Conservation (phyloP, 2,797 vertebrate genomes). For the Chloroceryle amazona region DNA sequence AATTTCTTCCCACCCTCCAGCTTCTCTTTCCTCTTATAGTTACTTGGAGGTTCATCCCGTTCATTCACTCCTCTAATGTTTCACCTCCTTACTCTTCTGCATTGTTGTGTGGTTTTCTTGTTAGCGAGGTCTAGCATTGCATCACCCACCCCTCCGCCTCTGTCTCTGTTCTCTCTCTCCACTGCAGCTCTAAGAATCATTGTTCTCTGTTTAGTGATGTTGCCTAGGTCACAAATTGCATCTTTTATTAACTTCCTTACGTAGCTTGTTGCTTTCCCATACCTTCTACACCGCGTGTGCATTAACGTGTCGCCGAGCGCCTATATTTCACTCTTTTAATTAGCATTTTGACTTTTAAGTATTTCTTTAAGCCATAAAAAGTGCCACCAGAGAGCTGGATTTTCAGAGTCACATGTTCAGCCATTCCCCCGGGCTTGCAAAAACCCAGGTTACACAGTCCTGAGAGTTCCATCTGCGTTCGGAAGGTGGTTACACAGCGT, state of each 20-base stretch:
- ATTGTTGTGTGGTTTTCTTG: neutral
- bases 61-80: neutral
- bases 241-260: neutral
- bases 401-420: neutral
- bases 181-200: neutral
- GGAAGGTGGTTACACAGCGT: neutral
- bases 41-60: neutral
- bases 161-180: neutral
- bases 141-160: neutral
- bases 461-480: neutral
- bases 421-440: neutral
- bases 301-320: neutral
- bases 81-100: neutral
- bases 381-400: neutral
- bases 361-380: neutral
- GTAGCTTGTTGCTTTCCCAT: neutral
- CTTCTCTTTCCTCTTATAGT: neutral
- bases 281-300: neutral
- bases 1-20: neutral
- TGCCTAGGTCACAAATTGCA: slow-evolving; percentile 39
- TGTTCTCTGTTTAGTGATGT: slow-evolving; percentile 9
- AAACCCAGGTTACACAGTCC: neutral
- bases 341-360: neutral
- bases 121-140: neutral
- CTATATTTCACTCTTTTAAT: neutral